Evolutionary conservation across 2,113 vertebrate genomes (phyloP).

Genomic region (Trochalopteron elliotii): DNA sequence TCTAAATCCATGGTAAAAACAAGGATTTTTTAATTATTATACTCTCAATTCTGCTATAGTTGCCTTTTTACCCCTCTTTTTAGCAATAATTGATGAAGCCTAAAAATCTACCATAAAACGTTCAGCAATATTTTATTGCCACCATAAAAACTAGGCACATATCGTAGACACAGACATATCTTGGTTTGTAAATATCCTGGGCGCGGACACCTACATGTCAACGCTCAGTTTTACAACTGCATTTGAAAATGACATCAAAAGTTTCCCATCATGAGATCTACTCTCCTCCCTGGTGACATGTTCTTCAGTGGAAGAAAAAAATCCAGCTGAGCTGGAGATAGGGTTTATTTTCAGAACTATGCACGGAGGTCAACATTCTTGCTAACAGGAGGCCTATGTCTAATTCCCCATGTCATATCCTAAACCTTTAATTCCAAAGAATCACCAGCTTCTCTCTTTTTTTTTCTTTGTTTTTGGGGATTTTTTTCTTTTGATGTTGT

Average conservation of each 20-base stretch:
- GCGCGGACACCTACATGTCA: not conserved
- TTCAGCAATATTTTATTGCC: not conserved
- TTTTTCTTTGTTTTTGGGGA: not conserved
- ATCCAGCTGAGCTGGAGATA: not conserved
- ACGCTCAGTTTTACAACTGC: not conserved
- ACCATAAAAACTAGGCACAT: not conserved
- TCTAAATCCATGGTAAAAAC: not conserved
- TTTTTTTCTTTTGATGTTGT: not conserved
- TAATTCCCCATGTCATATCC: slow-evolving; percentile 12
- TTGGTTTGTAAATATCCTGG: not conserved
- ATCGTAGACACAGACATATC: not conserved
- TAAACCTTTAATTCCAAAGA: slow-evolving; percentile 44
- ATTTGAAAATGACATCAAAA: not conserved
- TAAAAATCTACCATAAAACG: not conserved
- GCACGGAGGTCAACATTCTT: not conserved
- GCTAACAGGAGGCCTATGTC: not conserved
- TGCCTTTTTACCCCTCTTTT: not conserved
- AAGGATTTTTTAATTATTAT: not conserved
- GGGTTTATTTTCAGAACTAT: slow-evolving; percentile 27
- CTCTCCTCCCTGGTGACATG: not conserved
- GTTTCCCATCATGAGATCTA: not conserved
- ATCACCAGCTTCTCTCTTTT: not conserved
- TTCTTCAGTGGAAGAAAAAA: not conserved
- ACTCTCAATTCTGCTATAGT: not conserved
- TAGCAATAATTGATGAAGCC: not conserved